These are phyloP conservation scores for Saccostrea echinata DNA, from an alignment of 1,140 invertebrate species.

Conservation along the genomic window DNA sequence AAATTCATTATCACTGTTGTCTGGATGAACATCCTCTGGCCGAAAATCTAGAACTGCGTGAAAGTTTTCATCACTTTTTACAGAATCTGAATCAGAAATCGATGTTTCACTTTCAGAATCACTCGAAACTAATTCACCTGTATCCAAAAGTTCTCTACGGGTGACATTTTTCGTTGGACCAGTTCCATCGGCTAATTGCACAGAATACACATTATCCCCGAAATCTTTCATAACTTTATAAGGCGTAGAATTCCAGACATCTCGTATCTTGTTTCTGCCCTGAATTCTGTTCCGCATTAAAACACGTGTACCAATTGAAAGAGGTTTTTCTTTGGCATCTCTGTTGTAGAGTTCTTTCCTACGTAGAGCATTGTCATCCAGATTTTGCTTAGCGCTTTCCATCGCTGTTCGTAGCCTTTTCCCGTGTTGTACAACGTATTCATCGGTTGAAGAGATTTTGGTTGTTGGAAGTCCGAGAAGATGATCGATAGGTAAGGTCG, in stretches of 20 bases:
- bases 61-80: no score
- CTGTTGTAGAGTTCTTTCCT: neutral
- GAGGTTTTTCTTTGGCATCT: neutral
- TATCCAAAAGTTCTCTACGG: neutral
- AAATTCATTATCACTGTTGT: no score
- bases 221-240: neutral
- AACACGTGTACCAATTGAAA: conserved; percentile 29
- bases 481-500: conserved; percentile 32
- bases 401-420: no score
- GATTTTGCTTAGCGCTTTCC: neutral
- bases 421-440: no score
- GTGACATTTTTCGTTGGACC: neutral
- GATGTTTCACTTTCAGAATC: neutral
- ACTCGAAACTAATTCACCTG: neutral
- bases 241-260: conserved; percentile 15
- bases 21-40: no score
- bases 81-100: no score
- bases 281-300: neutral
- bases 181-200: neutral
- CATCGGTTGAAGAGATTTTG: no score
- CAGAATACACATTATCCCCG: neutral
- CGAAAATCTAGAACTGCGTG: no score
- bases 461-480: conserved; percentile 10
- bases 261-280: neutral
- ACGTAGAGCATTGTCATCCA: neutral